Evolutionary conservation across 1,140 invertebrate species (phyloP), one percentile per base, ranked within the genome.

Genomic region (Apis cerana): DNA sequence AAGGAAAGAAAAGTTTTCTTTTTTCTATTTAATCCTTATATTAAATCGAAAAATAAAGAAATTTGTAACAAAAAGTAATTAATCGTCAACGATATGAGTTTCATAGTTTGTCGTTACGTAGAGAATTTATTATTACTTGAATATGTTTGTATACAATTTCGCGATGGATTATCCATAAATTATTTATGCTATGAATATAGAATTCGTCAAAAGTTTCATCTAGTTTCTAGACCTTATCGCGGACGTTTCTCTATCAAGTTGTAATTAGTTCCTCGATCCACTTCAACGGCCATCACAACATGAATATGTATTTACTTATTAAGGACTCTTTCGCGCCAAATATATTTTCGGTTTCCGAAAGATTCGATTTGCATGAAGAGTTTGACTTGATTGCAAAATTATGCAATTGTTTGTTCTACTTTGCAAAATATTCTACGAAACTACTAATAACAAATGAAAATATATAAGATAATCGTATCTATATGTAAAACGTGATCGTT

Each of bases 221-320:
- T 54, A 74, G 27, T 64, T 75, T 56, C 52, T 62, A 72, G 58
- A 17, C 71, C 67, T 83, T 83, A 71, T 58, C 59, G 68, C 15
- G 19, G 5, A n/a, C n/a, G 81, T 58, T 17, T 17, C 68, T 84
- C 76, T 70, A 79, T 80, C 61, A 80, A 75, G 27, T 75, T 84
- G 62, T 84, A 80, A 84, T 80, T 84, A 84, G 78, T 80, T 82
- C 48, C 15, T 27, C 64, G 27, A 70, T 64, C 65, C 61, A 48
- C 58, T 48, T 54, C 23, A 48, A 17, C 61, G 72, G 33, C 68
- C 48, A 70, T 78, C 81, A 19, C n/a, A 62, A 56, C 78, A 84
- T 84, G 83, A 84, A 84, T 84, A 84, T 84, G 79, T 81, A 84
- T 82, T 76, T 75, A 48, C 79, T 75, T 62, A 75, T 81, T 71